These are phyloP conservation scores for Sinocyclocheilus rhinocerous DNA, from an alignment of 2,113 vertebrate genomes.

Conservation along the genomic window DNA sequence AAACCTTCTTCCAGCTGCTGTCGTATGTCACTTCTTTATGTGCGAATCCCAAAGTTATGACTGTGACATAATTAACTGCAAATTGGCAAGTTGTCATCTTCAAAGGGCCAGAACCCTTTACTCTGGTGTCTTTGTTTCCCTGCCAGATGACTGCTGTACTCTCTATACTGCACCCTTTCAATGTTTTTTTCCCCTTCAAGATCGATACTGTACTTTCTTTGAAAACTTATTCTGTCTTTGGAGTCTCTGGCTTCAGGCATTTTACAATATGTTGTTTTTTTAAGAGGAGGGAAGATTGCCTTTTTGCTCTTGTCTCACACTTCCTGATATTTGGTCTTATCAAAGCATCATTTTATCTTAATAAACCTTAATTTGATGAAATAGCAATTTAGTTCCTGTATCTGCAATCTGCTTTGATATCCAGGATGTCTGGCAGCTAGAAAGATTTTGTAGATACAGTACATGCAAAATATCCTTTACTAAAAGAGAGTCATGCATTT, in stretches of 20 bases:
- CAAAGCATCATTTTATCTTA: conserved; percentile 72
- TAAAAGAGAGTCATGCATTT: conserved; percentile 45
- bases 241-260: conserved; percentile 60
- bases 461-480: conserved; percentile 43
- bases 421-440: conserved; percentile 63
- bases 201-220: conserved; percentile 62
- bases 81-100: conserved; percentile 73
- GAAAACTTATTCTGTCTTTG: conserved; percentile 67
- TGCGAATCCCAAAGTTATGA: conserved; percentile 60
- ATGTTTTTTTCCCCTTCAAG: neutral
- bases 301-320: conserved; percentile 60
- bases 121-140: conserved; percentile 63
- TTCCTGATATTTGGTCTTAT: conserved; percentile 60
- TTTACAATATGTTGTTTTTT: conserved; percentile 38
- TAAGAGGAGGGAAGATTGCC: conserved; percentile 61
- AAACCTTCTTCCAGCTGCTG: conserved; percentile 37
- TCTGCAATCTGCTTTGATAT: conserved; percentile 72
- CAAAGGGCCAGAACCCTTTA: conserved; percentile 64
- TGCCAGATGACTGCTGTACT: conserved; percentile 73
- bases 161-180: conserved; percentile 52
- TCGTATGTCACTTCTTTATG: conserved; percentile 64
- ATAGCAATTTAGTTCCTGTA: conserved; percentile 66
- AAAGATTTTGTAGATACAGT: conserved; percentile 59
- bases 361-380: conserved; percentile 73
- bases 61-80: conserved; percentile 71